Evolutionary conservation across 2,797 vertebrate species (phyloP).

Genomic region (Xiphophorus birchmanni): DNA sequence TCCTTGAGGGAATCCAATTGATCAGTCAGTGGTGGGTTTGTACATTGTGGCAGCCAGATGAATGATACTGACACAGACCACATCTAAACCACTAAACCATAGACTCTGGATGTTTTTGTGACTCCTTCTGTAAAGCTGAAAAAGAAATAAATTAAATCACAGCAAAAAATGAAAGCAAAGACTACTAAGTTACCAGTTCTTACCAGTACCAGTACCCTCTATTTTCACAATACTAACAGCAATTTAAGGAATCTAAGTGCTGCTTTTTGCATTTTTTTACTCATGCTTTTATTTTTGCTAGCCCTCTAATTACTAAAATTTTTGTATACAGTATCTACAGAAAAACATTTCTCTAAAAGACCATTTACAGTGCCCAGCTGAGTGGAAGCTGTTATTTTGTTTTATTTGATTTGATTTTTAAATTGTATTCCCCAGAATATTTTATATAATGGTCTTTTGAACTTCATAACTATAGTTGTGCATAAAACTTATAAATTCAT

Average conservation of each 20-base stretch:
- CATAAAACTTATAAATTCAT: neutral
- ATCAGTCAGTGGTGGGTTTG: conserved; percentile 73
- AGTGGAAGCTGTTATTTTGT: neutral
- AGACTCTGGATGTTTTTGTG: conserved; percentile 53
- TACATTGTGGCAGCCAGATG: conserved; percentile 71
- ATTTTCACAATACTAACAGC: conserved; percentile 17
- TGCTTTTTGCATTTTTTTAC: neutral
- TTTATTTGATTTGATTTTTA: neutral
- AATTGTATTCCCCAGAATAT: neutral
- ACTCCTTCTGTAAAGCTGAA: conserved; percentile 42
- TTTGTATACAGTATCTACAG: neutral
- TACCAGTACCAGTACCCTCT: conserved; percentile 2
- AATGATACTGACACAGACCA: conserved; percentile 74
- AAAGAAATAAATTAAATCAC: conserved; percentile 42
- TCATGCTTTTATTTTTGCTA: neutral
- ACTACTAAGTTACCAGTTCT: conserved; percentile 25
- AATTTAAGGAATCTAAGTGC: neutral
- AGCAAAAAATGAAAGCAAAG: conserved; percentile 32
- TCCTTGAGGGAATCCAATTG: conserved; percentile 77
- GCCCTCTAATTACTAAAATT: neutral
- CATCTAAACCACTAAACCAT: conserved; percentile 68
- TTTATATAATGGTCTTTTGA: neutral
- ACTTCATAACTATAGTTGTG: neutral
- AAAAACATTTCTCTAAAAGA: neutral
- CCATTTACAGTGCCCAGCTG: neutral